These are phyloP conservation scores for Muscicapa striata DNA, from an alignment of 2,797 vertebrate genomes.

Conservation along the genomic window DNA sequence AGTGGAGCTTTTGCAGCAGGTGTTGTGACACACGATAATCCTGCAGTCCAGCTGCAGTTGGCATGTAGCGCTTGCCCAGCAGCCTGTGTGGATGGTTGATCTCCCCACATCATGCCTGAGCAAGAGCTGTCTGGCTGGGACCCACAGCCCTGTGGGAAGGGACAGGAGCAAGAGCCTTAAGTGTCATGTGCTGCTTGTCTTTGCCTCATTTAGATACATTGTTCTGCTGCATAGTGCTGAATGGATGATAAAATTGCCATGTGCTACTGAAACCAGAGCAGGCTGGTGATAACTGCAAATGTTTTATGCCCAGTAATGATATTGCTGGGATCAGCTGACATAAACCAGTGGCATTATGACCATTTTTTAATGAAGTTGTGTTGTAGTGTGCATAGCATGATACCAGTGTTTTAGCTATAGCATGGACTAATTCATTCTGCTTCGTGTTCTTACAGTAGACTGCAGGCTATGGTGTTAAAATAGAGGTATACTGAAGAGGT, in stretches of 20 bases:
- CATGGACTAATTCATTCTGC: not conserved
- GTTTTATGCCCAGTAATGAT: not conserved
- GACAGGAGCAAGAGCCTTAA: not conserved
- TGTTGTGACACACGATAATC: not conserved
- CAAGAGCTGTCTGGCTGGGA: not conserved
- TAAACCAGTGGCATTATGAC: not conserved
- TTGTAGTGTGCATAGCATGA: accelerated
- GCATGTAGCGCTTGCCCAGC: accelerated
- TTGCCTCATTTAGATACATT: not conserved
- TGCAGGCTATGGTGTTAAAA: not conserved
- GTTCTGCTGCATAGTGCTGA: not conserved
- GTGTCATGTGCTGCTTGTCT: not conserved
- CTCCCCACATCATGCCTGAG: not conserved
- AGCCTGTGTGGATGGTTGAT: not conserved
- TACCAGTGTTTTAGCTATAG: not conserved
- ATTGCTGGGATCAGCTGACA: not conserved
- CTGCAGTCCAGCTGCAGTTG: not conserved
- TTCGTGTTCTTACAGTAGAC: not conserved
- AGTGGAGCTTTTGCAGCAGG: not conserved
- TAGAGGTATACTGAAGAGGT: not conserved
- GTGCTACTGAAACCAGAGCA: not conserved
- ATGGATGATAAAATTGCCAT: not conserved
- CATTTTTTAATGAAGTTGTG: not conserved
- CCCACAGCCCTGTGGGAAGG: not conserved
- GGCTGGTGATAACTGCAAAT: not conserved